A percentile compares a stretch with the other conserved stretches of the same genome.
These are phyloP conservation scores for Calcarius ornatus DNA, from an alignment of 2,113 vertebrate species.

Conservation along the genomic window DNA sequence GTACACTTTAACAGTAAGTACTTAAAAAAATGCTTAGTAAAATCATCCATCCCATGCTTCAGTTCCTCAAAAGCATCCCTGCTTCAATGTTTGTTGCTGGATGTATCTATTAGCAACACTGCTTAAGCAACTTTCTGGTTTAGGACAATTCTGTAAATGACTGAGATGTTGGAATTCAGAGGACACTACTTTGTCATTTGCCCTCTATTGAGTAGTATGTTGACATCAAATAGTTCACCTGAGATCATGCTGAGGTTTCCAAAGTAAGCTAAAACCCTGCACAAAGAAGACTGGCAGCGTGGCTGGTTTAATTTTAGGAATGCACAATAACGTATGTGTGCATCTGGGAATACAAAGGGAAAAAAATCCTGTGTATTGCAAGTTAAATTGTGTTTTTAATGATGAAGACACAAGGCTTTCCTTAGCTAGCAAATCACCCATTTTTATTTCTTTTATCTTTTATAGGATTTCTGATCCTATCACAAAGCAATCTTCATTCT, in stretches of 20 bases:
- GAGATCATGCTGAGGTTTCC: neutral
- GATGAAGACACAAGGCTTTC: neutral
- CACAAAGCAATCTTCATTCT: neutral
- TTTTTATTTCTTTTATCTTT: neutral
- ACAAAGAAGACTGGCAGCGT: neutral
- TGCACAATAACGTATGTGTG: neutral
- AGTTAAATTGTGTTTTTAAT: neutral
- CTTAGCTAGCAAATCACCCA: neutral
- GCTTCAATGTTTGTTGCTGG: neutral
- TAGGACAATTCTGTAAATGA: neutral
- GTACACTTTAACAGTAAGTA: neutral
- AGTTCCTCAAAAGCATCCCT: neutral
- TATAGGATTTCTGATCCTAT: neutral
- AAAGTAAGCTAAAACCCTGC: neutral
- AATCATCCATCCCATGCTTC: neutral
- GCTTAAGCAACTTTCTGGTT: neutral
- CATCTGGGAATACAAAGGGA: neutral
- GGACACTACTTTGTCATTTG: neutral
- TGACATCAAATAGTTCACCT: neutral
- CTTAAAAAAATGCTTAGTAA: neutral
- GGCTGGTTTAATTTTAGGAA: neutral
- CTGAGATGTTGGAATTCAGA: neutral
- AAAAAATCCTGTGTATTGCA: neutral
- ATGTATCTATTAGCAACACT: neutral
- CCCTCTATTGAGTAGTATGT: neutral